These are phyloP conservation scores for Drosophila ironensis DNA, from an alignment of 1,140 invertebrate species.

Conservation along the genomic window DNA sequence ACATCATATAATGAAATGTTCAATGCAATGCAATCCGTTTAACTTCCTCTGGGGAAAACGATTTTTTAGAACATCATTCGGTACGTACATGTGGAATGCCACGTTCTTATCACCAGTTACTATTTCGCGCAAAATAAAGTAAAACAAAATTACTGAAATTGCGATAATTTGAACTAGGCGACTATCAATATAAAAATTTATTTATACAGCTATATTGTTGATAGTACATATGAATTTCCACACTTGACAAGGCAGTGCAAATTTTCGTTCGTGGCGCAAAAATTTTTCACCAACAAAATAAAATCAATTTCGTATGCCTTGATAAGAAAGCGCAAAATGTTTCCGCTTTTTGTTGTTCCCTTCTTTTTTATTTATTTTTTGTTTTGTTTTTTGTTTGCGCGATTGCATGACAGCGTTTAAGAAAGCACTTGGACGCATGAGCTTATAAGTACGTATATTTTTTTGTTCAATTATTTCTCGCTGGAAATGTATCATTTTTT, in stretches of 20 bases:
- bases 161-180: constrained; percentile 70
- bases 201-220: background rate
- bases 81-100: constrained; percentile 8
- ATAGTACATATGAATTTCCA: constrained; percentile 16
- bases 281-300: constrained; percentile 64
- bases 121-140: constrained; percentile 33
- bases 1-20: no score
- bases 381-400: constrained; percentile 36
- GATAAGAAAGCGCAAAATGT: constrained; percentile 71
- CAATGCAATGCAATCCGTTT: background rate
- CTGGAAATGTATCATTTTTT: constrained; percentile 56
- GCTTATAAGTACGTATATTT: constrained; percentile 35
- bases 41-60: constrained; percentile 10
- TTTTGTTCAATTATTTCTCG: constrained; percentile 78
- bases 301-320: constrained; percentile 75
- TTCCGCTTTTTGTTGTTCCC: constrained; percentile 66
- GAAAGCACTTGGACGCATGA: constrained; percentile 3
- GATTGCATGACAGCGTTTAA: constrained; percentile 42
- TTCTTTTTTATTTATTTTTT: constrained; percentile 23
- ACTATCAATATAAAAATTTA: constrained; percentile 26
- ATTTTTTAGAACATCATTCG: background rate
- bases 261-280: constrained; percentile 53
- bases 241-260: constrained; percentile 18
- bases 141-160: constrained; percentile 48
- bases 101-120: constrained; percentile 43